These are phyloP conservation scores for Toxonevra muliebris DNA, from an alignment of 2,888 invertebrate genomes.

Conservation along the genomic window DNA sequence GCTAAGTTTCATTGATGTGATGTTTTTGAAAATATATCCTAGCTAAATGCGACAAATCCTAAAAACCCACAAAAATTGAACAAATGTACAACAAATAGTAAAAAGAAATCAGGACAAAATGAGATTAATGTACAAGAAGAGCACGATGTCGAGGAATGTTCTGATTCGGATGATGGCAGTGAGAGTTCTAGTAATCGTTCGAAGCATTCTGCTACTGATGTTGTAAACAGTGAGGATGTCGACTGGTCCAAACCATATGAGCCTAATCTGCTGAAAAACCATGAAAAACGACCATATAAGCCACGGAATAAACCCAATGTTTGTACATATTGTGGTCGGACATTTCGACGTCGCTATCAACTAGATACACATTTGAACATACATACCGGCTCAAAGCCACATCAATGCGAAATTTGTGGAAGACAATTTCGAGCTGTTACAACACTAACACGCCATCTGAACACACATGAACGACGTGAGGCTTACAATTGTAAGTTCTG, in stretches of 20 bases:
- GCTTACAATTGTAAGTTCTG: slow-evolving; percentile 44
- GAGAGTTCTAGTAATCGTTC: too few species aligned
- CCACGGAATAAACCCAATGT: slow-evolving; percentile 42
- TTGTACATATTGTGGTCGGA: slow-evolving; percentile 48
- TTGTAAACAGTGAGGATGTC: slow-evolving; percentile 17
- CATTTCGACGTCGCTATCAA: slow-evolving; percentile 46
- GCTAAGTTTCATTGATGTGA: not conserved
- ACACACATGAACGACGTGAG: slow-evolving; percentile 43
- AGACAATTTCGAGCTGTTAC: slow-evolving; percentile 47
- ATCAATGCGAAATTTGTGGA: slow-evolving; percentile 50
- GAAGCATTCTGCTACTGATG: not conserved
- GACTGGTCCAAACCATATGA: slow-evolving; percentile 36
- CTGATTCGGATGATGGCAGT: too few species aligned
- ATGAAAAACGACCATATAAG: slow-evolving; percentile 40
- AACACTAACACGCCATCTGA: slow-evolving; percentile 47
- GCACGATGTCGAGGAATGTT: not conserved
- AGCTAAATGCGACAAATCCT: slow-evolving; percentile 9
- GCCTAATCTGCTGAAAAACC: slow-evolving; percentile 26
- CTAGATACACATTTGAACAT: slow-evolving; percentile 49
- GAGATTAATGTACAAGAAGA: too few species aligned
- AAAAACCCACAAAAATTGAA: not conserved
- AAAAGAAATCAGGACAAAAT: too few species aligned
- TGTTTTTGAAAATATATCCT: not conserved
- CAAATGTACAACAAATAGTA: not conserved
- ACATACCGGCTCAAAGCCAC: slow-evolving; percentile 47